These are phyloP conservation scores for Peromyscus californicus DNA, from an alignment of 2,113 vertebrate genomes.

Conservation along the genomic window DNA sequence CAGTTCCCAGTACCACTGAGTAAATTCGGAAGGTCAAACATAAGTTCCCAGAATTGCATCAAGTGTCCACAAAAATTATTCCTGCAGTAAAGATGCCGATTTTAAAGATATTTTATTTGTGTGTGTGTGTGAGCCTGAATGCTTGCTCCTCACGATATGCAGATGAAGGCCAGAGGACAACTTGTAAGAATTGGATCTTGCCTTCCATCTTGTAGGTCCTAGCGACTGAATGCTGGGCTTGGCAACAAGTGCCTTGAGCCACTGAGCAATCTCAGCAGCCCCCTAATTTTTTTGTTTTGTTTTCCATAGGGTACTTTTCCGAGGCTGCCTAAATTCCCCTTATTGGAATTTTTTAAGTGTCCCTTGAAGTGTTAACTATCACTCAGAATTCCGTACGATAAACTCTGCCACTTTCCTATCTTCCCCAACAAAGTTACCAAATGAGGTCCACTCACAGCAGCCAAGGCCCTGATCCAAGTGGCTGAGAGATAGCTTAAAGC, in stretches of 20 bases:
- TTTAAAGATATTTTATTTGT: neutral
- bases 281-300: neutral
- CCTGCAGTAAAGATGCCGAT: neutral
- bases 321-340: neutral
- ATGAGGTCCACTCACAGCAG: neutral
- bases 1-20: neutral
- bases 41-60: neutral
- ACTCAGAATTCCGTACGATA: constrained; percentile 36
- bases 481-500: neutral
- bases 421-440: constrained; percentile 3
- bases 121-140: neutral
- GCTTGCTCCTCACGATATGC: neutral
- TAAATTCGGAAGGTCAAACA: neutral
- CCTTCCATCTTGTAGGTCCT: no score
- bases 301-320: constrained; percentile 14
- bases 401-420: neutral
- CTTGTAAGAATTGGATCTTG: neutral
- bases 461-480: neutral
- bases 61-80: constrained; percentile 23
- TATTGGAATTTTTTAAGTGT: neutral
- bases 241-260: neutral
- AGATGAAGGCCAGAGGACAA: neutral
- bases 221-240: neutral
- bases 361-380: constrained; percentile 22
- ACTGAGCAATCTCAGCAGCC: neutral